Evolutionary conservation across 2,113 vertebrate species (phyloP).

Genomic region (Ornithorhynchus anatinus): DNA sequence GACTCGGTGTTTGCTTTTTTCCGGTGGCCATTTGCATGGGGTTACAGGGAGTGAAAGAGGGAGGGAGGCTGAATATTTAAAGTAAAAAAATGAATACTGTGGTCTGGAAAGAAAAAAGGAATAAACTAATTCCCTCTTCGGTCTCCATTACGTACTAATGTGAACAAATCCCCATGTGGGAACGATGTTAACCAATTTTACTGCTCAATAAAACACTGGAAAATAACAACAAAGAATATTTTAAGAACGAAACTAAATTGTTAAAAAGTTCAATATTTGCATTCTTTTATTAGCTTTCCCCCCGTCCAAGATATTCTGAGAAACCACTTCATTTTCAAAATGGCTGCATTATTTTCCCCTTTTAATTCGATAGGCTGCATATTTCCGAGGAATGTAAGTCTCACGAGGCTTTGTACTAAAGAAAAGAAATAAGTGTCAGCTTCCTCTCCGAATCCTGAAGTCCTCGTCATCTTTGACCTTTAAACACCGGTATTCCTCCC

Average conservation of each 20-base stretch:
- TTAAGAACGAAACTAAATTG: constrained; percentile 36
- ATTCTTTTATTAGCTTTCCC: constrained; percentile 48
- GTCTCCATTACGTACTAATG: neutral
- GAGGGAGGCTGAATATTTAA: neutral
- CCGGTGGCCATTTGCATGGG: constrained; percentile 9
- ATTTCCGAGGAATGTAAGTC: neutral
- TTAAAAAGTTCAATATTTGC: constrained; percentile 41
- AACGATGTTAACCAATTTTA: constrained; percentile 36
- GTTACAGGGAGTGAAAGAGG: constrained; percentile 8
- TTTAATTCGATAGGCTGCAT: neutral
- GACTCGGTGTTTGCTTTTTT: neutral
- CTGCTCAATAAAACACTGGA: constrained; percentile 33
- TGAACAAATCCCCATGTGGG: neutral
- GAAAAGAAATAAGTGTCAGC: constrained; percentile 40
- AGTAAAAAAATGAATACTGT: constrained; percentile 1
- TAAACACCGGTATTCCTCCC: neutral
- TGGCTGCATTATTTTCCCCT: constrained; percentile 1
- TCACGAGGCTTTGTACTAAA: constrained; percentile 1
- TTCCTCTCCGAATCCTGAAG: constrained; percentile 28
- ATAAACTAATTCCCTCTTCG: neutral
- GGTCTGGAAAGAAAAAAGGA: neutral
- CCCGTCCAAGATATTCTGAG: constrained; percentile 6
- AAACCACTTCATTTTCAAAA: constrained; percentile 25
- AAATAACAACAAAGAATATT: constrained; percentile 34
- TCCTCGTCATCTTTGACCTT: constrained; percentile 8